phyloP scores from a whole-genome alignment of 1,140 invertebrate genomes.

The Hypsibius dujardini region DNA sequence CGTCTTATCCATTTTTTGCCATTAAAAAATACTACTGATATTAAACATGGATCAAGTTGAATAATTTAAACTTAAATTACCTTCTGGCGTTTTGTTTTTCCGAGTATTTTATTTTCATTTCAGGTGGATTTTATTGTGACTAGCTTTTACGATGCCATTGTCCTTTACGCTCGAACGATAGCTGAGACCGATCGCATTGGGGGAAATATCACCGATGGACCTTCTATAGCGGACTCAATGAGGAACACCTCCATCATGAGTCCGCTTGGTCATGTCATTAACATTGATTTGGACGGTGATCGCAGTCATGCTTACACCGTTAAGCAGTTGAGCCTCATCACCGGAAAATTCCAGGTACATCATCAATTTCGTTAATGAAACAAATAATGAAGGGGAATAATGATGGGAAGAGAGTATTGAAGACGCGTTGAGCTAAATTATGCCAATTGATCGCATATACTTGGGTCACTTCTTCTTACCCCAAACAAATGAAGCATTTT shows the following conservation, averaged over 20 bases:
- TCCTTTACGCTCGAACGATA: background rate
- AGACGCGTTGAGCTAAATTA: too few species aligned
- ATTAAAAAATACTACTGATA: too few species aligned
- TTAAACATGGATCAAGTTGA: background rate
- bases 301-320: background rate
- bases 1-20: too few species aligned
- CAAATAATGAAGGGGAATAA: too few species aligned
- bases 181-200: background rate
- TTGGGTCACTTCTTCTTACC: too few species aligned
- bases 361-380: background rate
- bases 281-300: background rate
- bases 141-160: background rate
- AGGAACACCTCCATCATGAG: background rate
- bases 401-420: too few species aligned
- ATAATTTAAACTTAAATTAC: background rate
- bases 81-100: background rate
- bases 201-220: background rate
- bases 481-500: too few species aligned
- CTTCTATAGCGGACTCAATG: background rate
- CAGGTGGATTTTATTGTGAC: background rate
- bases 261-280: background rate
- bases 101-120: background rate
- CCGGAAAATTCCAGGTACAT: background rate
- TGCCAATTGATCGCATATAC: too few species aligned
- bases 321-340: background rate